These are phyloP conservation scores for Passer domesticus DNA, from an alignment of 2,113 vertebrate genomes.

Conservation along the genomic window DNA sequence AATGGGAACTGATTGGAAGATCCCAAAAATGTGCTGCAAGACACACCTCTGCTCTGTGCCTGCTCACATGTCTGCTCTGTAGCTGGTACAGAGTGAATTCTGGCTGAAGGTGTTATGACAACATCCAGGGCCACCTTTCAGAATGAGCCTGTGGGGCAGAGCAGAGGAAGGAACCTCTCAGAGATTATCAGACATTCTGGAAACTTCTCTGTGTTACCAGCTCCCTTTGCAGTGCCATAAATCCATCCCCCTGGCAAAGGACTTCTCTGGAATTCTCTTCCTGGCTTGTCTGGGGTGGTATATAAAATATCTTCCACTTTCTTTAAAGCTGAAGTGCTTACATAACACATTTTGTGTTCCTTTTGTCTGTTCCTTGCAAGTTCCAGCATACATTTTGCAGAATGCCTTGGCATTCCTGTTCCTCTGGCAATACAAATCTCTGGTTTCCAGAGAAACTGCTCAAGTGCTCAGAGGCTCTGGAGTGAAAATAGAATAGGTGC, in stretches of 20 bases:
- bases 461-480: not conserved
- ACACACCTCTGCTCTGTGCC: not conserved
- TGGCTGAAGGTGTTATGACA: accelerated
- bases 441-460: conserved; percentile 61
- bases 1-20: not conserved
- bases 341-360: not conserved
- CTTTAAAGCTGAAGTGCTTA: not conserved
- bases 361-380: not conserved
- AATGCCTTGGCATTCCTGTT: not conserved
- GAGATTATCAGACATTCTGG: not conserved
- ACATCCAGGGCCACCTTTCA: not conserved
- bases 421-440: not conserved
- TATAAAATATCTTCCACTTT: not conserved
- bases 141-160: not conserved
- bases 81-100: not conserved
- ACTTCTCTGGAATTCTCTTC: not conserved
- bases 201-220: not conserved
- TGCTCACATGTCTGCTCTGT: not conserved
- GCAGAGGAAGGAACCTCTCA: not conserved
- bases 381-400: not conserved
- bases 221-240: not conserved
- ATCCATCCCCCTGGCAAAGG: not conserved
- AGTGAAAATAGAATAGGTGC: conserved; percentile 34
- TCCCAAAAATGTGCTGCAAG: not conserved
- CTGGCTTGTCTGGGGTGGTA: not conserved